Conservation (phyloP, 2,797 vertebrate species). For the Phyllotis vaccarum region DNA sequence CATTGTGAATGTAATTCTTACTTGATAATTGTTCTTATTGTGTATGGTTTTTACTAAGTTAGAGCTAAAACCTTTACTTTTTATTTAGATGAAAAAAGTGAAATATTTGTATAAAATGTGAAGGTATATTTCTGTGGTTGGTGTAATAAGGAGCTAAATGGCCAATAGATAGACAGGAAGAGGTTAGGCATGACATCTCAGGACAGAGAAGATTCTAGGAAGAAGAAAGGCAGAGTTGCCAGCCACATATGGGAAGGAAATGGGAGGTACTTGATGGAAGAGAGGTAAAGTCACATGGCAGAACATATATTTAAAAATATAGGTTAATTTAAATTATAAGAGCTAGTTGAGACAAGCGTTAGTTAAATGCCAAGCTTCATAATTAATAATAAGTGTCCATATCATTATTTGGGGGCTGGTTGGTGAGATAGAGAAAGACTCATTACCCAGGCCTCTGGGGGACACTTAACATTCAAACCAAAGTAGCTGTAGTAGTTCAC, state of each 20-base stretch:
- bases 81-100: background rate
- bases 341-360: background rate
- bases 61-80: background rate
- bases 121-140: background rate
- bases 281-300: background rate
- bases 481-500: background rate
- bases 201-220: background rate
- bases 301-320: background rate
- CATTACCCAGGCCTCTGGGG: background rate
- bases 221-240: background rate
- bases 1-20: background rate
- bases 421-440: background rate
- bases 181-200: background rate
- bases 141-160: background rate
- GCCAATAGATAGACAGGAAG: background rate
- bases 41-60: background rate
- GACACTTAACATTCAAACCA: background rate
- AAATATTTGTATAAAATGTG: background rate
- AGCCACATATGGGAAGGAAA: background rate
- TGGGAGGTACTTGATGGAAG: background rate
- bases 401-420: background rate
- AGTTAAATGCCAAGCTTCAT: background rate
- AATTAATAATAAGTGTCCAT: background rate
- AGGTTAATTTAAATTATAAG: background rate
- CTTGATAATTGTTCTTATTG: background rate